Evolutionary conservation across 1,140 invertebrate genomes (phyloP), one percentile per base, ranked within the genome.

Genomic region (Capitella teleta): DNA sequence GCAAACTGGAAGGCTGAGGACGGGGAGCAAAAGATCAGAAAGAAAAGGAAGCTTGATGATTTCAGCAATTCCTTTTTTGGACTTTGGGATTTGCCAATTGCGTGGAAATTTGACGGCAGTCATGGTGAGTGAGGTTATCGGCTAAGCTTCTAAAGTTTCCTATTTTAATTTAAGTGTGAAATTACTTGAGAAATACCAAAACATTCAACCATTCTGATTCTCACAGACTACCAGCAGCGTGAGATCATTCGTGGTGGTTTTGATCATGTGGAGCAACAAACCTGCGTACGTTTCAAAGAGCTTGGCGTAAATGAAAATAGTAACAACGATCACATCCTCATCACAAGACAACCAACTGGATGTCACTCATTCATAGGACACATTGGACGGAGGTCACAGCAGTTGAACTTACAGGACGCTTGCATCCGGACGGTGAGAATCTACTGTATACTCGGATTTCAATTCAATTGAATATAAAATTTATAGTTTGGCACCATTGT

Each of bases 41-140:
- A 45, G 3, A 32, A 4, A 36, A 6, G 26, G 8, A 0, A 8
- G 28, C 23, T 32, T 25, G 2, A 18, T 6, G n/a, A 45, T 8
- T 66, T 67, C 38, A 67, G 61, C 40, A 34, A 34, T 10, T 12
- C 10, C 32, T 34, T n/a, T 12, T 12, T 12, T 34, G 10, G 10
- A 34, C 10, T 12, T 12, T 34, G 10, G 3, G 23, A 8, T 10
- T 6, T 36, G 43, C 23, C 43, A n/a, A 32, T 45, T 10, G 16
- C 43, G 23, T 45, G 28, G 23, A 45, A 45, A 14, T 45, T 45
- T 16, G 43, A 45, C 43, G 43, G 43, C 4, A 45, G 19, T 25
- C 43, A 45, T n/a, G 19, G 43, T 45, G n/a, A 24, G 43, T 18
- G 8, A 19, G 10, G 19, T 5, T 8, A 26, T 16, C 28, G 5